Evolutionary conservation across 2,113 vertebrate genomes (phyloP).

Genomic region (Gymnorhina tibicen): DNA sequence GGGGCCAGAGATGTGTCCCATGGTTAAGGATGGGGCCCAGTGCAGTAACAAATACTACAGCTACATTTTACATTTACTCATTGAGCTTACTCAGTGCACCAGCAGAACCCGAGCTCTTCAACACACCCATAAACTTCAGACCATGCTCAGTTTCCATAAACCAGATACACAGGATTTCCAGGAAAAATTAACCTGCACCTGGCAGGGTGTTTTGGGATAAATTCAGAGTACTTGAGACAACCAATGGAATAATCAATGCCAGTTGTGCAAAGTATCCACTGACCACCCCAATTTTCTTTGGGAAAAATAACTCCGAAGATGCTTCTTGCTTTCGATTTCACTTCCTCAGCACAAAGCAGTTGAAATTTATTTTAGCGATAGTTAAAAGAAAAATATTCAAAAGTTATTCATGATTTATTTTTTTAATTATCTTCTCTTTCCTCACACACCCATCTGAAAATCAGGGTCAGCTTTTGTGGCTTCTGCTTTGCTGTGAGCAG

Average conservation of each 20-base stretch:
- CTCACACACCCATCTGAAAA: background rate
- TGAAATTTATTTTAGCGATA: conserved; percentile 26
- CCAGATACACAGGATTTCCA: background rate
- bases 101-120: background rate
- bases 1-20: background rate
- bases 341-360: background rate
- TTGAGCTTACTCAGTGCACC: background rate
- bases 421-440: background rate
- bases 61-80: background rate
- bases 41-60: background rate
- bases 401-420: background rate
- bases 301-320: background rate
- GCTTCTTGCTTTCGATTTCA: background rate
- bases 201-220: background rate
- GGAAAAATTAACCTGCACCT: background rate
- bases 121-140: background rate
- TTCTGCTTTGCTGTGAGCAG: background rate
- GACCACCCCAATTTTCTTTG: background rate
- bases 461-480: background rate
- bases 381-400: conserved; percentile 26
- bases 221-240: background rate
- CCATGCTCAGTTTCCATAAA: background rate
- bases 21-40: background rate
- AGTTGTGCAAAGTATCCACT: background rate
- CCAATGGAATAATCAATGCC: background rate